Conservation (phyloP, 1,140 invertebrate genomes). For the Geopemphigus sp. region DNA sequence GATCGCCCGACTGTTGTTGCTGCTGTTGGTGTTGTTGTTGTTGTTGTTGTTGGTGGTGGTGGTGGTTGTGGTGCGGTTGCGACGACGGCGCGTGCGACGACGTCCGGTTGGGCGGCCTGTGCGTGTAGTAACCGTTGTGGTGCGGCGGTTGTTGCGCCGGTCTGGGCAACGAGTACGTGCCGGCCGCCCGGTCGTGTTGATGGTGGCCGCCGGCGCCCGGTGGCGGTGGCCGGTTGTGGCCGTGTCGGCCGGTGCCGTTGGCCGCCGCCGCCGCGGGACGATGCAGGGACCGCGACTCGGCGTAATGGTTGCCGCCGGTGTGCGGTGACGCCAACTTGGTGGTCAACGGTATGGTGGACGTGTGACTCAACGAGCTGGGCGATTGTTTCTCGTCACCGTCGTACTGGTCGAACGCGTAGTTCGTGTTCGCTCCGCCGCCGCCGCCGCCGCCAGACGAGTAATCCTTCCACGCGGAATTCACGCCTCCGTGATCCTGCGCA, state of each 20-base stretch:
- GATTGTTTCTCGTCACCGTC: constrained; percentile 71
- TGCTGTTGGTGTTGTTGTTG: constrained; percentile 56
- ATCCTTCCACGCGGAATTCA: constrained; percentile 81
- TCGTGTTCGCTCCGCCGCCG: constrained; percentile 65
- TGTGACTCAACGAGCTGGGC: constrained; percentile 54
- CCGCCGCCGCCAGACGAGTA: constrained; percentile 62
- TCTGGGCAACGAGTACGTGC: constrained; percentile 59
- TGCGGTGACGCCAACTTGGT: constrained; percentile 53
- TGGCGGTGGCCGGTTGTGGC: constrained; percentile 30
- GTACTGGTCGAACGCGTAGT: constrained; percentile 83
- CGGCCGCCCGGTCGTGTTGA: constrained; percentile 54
- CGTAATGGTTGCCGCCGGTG: constrained; percentile 58
- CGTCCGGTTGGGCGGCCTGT: constrained; percentile 55
- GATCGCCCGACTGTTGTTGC: constrained; percentile 53
- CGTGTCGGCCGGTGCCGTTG: constrained; percentile 49
- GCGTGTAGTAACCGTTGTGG: constrained; percentile 60
- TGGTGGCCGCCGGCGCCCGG: constrained; percentile 50
- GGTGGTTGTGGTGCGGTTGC: constrained; percentile 56
- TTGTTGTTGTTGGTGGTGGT: constrained; percentile 57
- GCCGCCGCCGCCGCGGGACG: constrained; percentile 55
- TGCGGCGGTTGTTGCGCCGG: constrained; percentile 54
- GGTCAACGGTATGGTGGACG: constrained; percentile 51
- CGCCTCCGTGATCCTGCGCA: constrained; percentile 75
- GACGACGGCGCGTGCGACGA: constrained; percentile 52
- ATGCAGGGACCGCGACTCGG: constrained; percentile 64